These are phyloP conservation scores for Gambelia wislizenii DNA, from an alignment of 2,797 vertebrate species.

Conservation along the genomic window DNA sequence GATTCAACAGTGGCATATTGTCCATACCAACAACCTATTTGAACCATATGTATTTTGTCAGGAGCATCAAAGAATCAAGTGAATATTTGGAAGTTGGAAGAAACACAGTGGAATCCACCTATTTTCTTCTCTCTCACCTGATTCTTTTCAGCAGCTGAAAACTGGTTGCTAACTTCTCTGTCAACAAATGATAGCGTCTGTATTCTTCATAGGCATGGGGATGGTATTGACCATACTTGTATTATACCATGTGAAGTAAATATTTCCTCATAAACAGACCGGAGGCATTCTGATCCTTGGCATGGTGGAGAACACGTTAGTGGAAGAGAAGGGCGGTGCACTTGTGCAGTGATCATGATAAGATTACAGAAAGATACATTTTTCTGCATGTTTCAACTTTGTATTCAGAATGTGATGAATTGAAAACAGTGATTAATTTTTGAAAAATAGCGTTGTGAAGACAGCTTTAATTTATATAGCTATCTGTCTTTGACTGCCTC, in stretches of 20 bases:
- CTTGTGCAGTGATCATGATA: conserved; percentile 64
- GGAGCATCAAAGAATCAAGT: conserved; percentile 40
- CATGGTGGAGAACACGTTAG: conserved; percentile 63
- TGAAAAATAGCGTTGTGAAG: conserved; percentile 60
- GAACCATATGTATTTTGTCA: conserved; percentile 46
- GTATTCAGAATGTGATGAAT: conserved; percentile 70
- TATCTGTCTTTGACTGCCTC: conserved; percentile 42
- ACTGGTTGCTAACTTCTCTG: conserved; percentile 63
- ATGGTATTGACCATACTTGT: conserved; percentile 73
- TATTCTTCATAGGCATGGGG: conserved; percentile 71
- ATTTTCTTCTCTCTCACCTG: neutral
- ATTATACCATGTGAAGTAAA: conserved; percentile 70
- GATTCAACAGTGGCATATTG: conserved; percentile 34
- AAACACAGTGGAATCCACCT: conserved; percentile 14
- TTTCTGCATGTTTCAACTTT: conserved; percentile 69
- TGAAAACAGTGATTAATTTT: conserved; percentile 71
- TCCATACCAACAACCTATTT: conserved; percentile 50
- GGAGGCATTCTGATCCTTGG: conserved; percentile 61
- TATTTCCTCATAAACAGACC: conserved; percentile 73
- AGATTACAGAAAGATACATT: conserved; percentile 69
- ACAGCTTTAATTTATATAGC: conserved; percentile 54
- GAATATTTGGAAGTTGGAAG: conserved; percentile 59
- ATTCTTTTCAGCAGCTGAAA: conserved; percentile 37
- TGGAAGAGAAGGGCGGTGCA: conserved; percentile 56
- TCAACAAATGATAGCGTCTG: conserved; percentile 68